Base-by-base conservation (phyloP, 2,113 vertebrate genomes). In the Dicrurus megarhynchus region DNA sequence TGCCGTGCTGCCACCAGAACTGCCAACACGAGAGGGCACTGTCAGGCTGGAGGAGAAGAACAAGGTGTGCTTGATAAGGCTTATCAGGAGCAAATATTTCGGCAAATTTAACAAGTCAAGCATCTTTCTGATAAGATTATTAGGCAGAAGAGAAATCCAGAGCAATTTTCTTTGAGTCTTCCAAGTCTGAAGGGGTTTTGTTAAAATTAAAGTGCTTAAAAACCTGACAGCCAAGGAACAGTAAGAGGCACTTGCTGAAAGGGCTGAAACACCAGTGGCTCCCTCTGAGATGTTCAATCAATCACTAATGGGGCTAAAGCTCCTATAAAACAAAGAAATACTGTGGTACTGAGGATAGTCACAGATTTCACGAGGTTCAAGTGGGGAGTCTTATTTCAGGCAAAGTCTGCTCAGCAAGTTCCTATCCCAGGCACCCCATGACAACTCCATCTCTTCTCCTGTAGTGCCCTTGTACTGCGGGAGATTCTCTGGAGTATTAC, bases 1-100 rank as follows among this genome's bases (percentile, higher is more conserved):
- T 1, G 3, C 59, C 0, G 0, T 0, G 9, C 39, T 60, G 77
- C 76, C 2, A 10, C 20, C 73, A 44, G 82, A 14, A 2, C 49
- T 8, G 12, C 2, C 0, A 35, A 92, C 96, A 44, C 42, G 0
- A 88, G 96, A 84, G 90, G 93, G 93, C 94, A 93, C 46, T 32
- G 41, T 19, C 74, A 55, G 13, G 42, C 86, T 53, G 63, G 1
- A 20, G 1, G 15, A 95, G 41, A 20, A 26, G 47, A 10, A 0
- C 46, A 4, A 71, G 30, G 26, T 1, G 3, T 16, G 15, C 52
- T 37, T 7, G 46, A 17, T 71, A 75, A 73, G 27, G 13, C 22
- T 83, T 68, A 90, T 65, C 69, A 3, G 52, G 23, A 64, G 27
- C 15, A 63, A 94, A 24, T 82, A 57, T 17, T 83, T 52, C 61